Conservation (phyloP, 1,140 invertebrate genomes). For the Drosophila prosaltans region DNA sequence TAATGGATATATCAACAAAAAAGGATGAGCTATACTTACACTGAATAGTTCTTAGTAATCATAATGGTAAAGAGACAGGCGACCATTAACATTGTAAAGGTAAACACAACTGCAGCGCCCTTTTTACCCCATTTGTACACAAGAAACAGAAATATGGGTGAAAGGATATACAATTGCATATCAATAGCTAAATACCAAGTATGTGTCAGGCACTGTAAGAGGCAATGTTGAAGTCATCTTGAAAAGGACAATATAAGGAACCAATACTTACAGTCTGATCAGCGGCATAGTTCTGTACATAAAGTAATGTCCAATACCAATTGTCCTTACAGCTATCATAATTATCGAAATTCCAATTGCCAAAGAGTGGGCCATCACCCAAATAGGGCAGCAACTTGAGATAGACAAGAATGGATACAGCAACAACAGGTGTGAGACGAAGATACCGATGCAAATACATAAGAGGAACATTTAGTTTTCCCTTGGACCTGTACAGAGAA, state of each 20-base stretch:
- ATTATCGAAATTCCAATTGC: conserved; percentile 63
- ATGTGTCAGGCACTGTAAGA: conserved; percentile 91
- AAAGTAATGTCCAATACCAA: conserved; percentile 64
- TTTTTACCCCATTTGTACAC: conserved; percentile 86
- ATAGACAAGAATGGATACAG: conserved; percentile 51
- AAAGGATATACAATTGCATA: conserved; percentile 91
- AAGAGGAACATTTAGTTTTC: conserved; percentile 61
- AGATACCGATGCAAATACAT: conserved; percentile 74
- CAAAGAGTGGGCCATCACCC: conserved; percentile 54
- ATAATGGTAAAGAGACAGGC: conserved; percentile 58
- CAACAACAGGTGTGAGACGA: conserved; percentile 60
- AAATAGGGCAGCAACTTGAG: conserved; percentile 47
- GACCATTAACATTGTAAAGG: conserved; percentile 33
- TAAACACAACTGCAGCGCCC: conserved; percentile 39
- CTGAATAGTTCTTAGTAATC: conserved; percentile 51
- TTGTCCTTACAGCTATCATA: conserved; percentile 39
- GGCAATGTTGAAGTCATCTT: background rate
- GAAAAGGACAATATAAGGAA: no score
- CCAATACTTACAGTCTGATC: conserved; percentile 30
- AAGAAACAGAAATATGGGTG: conserved; percentile 88
- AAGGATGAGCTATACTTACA: conserved; percentile 7
- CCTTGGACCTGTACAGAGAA: conserved; percentile 42
- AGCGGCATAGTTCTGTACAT: conserved; percentile 62
- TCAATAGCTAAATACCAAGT: conserved; percentile 95
- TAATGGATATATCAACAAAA: background rate